Base-by-base conservation (phyloP, 2,888 invertebrate species). In the Acleris laterana region DNA sequence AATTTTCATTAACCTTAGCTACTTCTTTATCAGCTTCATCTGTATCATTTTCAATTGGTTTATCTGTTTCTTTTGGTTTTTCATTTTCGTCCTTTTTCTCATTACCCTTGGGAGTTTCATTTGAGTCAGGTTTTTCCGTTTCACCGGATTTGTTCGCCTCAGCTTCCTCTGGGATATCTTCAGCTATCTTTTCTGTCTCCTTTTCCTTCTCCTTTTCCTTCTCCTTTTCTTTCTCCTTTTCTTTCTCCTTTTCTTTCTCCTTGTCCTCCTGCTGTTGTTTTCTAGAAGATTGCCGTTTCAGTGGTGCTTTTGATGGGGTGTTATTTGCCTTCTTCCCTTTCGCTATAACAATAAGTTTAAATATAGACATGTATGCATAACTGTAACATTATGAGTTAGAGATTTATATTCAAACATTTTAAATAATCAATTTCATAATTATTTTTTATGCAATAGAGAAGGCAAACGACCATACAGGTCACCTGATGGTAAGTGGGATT, bases 261-360 rank as follows among this genome's bases (percentile, higher is more conserved):
- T 83, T 83, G 3, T 85, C 85, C 51, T 87, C 84, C 50, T 80
- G 74, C 48, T 79, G 78, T 70, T 75, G 77, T 69, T 84, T 89
- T 73, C 85, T 83, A n/a, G 85, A 81, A 0, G 84, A 83, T 56
- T 89, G 89, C 4, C 91, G 78, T 70, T 90, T 91, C 1, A 80
- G 50, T 3, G 83, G 74, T 3, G 81, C 72, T 74, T 87, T 79
- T 25, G 73, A 51, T 25, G 81, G 79, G 0, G 82, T 82, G 68
- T 52, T 83, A 70, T 79, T 81, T 0, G 79, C 59, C 70, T 84
- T 90, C 75, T 83, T 91, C 72, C 74, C 60, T 74, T 86, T 89
- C 44, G 62, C 82, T 85, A 73, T 56, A 69, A 73, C 49, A 25
- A 53, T 11, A 48, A 13, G 16, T 42, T 42, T 44, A 38, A 9